phyloP scores from a whole-genome alignment of 2,888 invertebrate species.

The Pinctada fucata region DNA sequence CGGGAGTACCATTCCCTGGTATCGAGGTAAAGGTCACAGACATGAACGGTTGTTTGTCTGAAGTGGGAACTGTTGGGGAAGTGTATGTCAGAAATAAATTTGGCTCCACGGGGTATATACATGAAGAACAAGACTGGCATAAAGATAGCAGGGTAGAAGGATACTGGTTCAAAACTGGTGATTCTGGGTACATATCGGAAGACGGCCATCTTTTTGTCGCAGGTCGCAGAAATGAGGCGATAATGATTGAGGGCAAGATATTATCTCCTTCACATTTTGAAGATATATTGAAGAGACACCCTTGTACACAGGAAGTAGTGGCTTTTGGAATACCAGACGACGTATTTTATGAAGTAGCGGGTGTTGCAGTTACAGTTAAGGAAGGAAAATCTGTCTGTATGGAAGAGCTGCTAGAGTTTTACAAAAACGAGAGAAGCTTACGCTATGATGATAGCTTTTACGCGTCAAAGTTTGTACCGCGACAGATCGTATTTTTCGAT shows the following conservation, averaged over 20 bases:
- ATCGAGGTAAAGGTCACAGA: constrained; percentile 22
- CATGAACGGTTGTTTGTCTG: background rate
- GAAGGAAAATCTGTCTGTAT: background rate
- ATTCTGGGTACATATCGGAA: background rate
- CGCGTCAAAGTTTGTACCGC: background rate
- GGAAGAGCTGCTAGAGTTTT: background rate
- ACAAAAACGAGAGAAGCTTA: background rate
- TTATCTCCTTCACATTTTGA: background rate
- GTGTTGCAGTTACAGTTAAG: background rate
- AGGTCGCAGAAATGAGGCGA: constrained; percentile 6
- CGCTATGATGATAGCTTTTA: background rate
- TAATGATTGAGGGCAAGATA: background rate
- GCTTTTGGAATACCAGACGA: background rate
- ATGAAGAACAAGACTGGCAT: background rate
- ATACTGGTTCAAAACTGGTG: constrained; percentile 20
- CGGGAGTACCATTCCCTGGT: constrained; percentile 12
- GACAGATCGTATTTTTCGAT: background rate
- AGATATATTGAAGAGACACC: background rate
- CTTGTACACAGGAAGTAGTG: background rate
- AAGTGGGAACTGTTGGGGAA: background rate
- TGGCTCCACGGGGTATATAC: background rate
- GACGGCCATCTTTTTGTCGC: background rate
- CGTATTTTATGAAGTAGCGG: background rate
- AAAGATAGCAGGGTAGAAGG: background rate
- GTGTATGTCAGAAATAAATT: background rate